A percentile compares a stretch with the other conserved stretches of the same genome.
Conservation (phyloP, 1,140 invertebrate species). For the Scaptomyza pallida region DNA sequence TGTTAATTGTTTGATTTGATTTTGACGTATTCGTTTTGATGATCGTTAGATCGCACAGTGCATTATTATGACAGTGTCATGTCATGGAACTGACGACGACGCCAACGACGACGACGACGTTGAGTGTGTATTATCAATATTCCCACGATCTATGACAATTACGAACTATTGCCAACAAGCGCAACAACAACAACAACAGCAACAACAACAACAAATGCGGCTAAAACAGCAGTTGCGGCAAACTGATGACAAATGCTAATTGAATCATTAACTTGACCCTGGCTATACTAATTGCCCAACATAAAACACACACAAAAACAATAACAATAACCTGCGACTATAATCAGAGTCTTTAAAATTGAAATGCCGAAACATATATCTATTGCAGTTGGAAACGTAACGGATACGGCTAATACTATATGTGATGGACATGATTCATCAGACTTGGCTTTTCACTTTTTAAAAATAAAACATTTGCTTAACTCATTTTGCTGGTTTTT, state of each 20-base stretch:
- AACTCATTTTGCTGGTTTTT: neutral
- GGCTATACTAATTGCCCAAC: conserved; percentile 68
- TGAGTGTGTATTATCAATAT: conserved; percentile 62
- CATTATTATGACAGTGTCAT: conserved; percentile 2
- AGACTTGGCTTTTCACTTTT: conserved; percentile 63
- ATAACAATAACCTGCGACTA: conserved; percentile 25
- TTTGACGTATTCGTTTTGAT: conserved; percentile 16
- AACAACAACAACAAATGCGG: neutral
- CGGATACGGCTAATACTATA: conserved; percentile 21
- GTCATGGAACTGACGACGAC: conserved; percentile 20
- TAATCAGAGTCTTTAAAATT: conserved; percentile 17
- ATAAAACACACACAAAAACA: conserved; percentile 66
- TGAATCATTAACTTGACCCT: conserved; percentile 80
- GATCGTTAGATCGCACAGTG: conserved; percentile 5
- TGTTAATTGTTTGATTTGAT: conserved; percentile 5
- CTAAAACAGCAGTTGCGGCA: conserved; percentile 23
- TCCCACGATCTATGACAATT: conserved; percentile 77
- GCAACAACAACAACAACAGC: neutral
- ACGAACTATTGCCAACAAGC: conserved; percentile 28
- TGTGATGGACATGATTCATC: conserved; percentile 29
- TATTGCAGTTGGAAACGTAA: conserved; percentile 23
- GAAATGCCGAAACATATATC: conserved; percentile 41
- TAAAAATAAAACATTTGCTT: conserved; percentile 6
- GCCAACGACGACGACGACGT: neutral
- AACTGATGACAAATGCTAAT: conserved; percentile 81